Conservation (phyloP, 2,888 invertebrate genomes). For the Polymixis lichenea region DNA sequence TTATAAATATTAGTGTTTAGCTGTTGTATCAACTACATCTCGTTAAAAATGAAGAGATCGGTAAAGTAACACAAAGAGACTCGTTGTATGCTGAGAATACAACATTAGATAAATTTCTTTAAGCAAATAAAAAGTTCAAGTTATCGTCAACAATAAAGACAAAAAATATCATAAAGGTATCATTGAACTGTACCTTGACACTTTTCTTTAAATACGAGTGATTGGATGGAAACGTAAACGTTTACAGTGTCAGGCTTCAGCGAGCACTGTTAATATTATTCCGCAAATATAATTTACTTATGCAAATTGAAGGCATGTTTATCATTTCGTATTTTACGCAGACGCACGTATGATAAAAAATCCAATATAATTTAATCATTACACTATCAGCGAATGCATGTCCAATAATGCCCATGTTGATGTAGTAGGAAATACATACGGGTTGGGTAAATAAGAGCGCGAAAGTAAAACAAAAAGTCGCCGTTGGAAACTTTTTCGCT, state of each 20-base stretch:
- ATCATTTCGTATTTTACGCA: slow-evolving; percentile 39
- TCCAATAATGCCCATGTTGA: slow-evolving; percentile 16
- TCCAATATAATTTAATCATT: slow-evolving; percentile 41
- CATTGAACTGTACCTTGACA: slow-evolving; percentile 61
- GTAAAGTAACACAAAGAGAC: neutral
- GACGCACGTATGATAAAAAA: slow-evolving; percentile 29
- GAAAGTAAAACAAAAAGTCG: slow-evolving; percentile 61
- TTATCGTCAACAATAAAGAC: slow-evolving; percentile 3
- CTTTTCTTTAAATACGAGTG: slow-evolving; percentile 49
- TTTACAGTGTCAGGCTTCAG: slow-evolving; percentile 45
- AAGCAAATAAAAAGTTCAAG: slow-evolving; percentile 14
- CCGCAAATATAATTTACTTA: slow-evolving; percentile 50
- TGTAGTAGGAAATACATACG: slow-evolving; percentile 34
- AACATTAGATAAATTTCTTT: neutral
- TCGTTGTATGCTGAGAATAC: neutral
- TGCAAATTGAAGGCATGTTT: slow-evolving; percentile 45
- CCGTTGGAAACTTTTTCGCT: slow-evolving; percentile 70
- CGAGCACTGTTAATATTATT: slow-evolving; percentile 43
- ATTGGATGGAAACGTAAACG: slow-evolving; percentile 51
- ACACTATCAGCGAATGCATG: slow-evolving; percentile 21
- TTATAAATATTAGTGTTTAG: neutral
- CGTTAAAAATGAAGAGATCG: neutral
- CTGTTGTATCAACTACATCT: neutral
- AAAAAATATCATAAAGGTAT: slow-evolving; percentile 16
- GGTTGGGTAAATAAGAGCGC: slow-evolving; percentile 49